Percentiles rank a stretch among this genome's conserved stretches.
These are phyloP conservation scores for Cephonodes hylas DNA, from an alignment of 2,888 invertebrate species.

Conservation along the genomic window DNA sequence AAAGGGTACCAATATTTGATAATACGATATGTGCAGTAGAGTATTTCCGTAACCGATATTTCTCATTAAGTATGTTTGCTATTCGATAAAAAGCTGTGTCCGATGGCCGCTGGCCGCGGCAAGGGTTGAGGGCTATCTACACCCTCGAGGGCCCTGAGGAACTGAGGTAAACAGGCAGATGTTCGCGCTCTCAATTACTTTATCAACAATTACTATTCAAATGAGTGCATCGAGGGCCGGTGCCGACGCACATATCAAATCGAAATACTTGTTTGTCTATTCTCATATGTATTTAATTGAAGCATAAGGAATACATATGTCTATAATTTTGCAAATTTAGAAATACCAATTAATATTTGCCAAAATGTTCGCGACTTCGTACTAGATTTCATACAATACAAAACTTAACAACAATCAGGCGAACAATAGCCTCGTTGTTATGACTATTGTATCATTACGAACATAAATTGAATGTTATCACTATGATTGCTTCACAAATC, in stretches of 20 bases:
- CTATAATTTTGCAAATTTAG: not conserved
- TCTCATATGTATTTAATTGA: not conserved
- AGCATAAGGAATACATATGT: not conserved
- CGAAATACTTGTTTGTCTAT: not conserved
- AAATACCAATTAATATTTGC: not conserved
- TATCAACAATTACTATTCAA: slow-evolving; percentile 76
- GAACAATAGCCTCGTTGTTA: not conserved
- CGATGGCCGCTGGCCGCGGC: slow-evolving; percentile 64
- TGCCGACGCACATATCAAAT: slow-evolving; percentile 19
- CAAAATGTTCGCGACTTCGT: not conserved
- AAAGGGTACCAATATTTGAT: slow-evolving; percentile 64
- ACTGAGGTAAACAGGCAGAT: slow-evolving; percentile 73
- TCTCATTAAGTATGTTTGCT: slow-evolving; percentile 75
- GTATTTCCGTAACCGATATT: slow-evolving; percentile 79
- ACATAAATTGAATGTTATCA: not conserved
- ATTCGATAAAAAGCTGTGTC: slow-evolving; percentile 68
- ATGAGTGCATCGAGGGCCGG: slow-evolving; percentile 53
- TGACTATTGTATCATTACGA: not conserved
- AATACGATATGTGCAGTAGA: slow-evolving; percentile 62
- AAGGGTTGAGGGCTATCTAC: slow-evolving; percentile 62
- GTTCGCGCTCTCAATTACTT: slow-evolving; percentile 71
- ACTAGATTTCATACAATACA: not conserved
- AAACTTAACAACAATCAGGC: not conserved
- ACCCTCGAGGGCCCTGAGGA: slow-evolving; percentile 44
- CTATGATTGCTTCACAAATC: slow-evolving; percentile 37